Conservation (phyloP, 1,140 invertebrate species). For the Drosophila repleta region DNA sequence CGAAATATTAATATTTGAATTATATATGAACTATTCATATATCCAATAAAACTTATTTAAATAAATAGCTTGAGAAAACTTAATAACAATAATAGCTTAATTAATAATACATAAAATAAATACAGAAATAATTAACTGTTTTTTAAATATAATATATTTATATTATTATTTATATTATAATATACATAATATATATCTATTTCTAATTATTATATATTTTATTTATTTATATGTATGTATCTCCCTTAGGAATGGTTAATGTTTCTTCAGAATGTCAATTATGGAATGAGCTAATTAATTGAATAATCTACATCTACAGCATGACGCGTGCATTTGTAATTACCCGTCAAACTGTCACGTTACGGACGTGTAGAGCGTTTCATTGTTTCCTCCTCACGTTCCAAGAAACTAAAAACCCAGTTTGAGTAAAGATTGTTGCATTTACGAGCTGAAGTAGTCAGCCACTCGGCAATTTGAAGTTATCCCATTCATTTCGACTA, state of each 20-base stretch:
- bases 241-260: neutral
- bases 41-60: too few species aligned
- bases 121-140: too few species aligned
- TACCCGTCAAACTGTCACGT: slow-evolving; percentile 13
- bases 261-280: neutral
- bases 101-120: too few species aligned
- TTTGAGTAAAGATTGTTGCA: neutral
- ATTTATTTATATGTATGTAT: too few species aligned
- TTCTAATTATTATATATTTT: too few species aligned
- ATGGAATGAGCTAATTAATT: slow-evolving; percentile 3
- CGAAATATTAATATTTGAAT: too few species aligned
- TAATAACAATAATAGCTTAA: too few species aligned
- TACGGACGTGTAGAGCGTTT: neutral
- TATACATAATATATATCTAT: neutral
- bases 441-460: neutral
- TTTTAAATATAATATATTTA: too few species aligned
- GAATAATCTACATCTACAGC: neutral
- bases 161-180: too few species aligned
- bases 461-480: neutral
- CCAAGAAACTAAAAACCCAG: neutral
- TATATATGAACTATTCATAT: too few species aligned
- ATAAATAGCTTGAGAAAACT: too few species aligned
- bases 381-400: neutral
- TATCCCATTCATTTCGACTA: neutral
- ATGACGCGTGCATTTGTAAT: slow-evolving; percentile 19